phyloP scores from a whole-genome alignment of 2,888 invertebrate genomes.

The Zaprionus lineosus region DNA sequence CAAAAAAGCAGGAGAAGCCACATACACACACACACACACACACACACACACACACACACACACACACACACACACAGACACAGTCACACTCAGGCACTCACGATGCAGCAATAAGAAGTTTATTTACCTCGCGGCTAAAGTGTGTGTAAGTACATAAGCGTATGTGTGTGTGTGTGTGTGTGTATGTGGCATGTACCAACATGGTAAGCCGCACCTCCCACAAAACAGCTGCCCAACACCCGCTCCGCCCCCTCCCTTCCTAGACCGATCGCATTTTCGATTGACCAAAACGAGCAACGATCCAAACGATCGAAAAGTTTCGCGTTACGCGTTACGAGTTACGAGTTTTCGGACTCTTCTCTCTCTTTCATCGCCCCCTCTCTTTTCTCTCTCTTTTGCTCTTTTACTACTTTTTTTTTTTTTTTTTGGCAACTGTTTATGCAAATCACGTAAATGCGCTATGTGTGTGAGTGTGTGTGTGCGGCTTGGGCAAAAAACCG shows the following conservation, averaged over 20 bases:
- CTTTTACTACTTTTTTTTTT: constrained; percentile 3
- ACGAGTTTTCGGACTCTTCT: constrained; percentile 15
- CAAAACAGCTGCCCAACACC: constrained; percentile 14
- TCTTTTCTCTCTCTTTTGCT: not conserved
- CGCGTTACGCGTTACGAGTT: constrained; percentile 39
- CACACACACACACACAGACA: too few species aligned
- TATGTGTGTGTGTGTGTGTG: constrained; percentile 1
- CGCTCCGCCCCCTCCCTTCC: not conserved
- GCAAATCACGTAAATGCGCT: constrained; percentile 59
- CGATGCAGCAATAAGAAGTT: constrained; percentile 57
- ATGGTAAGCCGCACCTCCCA: constrained; percentile 43
- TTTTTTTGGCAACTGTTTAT: constrained; percentile 44
- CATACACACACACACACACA: too few species aligned
- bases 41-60: too few species aligned
- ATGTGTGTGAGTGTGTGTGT: constrained; percentile 27
- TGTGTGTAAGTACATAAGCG: not conserved
- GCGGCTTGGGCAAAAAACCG: constrained; percentile 9
- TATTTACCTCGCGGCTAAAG: constrained; percentile 51
- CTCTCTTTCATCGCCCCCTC: not conserved
- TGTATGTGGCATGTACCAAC: constrained; percentile 14
- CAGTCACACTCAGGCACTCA: too few species aligned
- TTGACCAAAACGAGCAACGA: constrained; percentile 26
- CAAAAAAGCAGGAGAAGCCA: too few species aligned
- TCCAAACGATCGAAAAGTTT: constrained; percentile 22
- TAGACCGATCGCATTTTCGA: not conserved